These are phyloP conservation scores for Myrmophylax atrothorax DNA, from an alignment of 2,113 vertebrate species.

Conservation along the genomic window DNA sequence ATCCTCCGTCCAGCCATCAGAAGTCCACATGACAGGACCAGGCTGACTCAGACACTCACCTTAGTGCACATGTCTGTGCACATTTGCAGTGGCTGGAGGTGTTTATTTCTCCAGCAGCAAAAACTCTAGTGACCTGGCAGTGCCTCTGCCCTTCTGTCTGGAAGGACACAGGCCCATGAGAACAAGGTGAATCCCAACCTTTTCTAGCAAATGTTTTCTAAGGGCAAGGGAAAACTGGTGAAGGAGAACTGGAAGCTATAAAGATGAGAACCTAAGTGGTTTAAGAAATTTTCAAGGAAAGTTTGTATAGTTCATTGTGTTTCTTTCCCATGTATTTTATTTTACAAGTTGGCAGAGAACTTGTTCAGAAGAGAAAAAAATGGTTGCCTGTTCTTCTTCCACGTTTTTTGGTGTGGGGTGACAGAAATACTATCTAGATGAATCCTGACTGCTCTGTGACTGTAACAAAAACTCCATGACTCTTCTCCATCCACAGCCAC, in stretches of 20 bases:
- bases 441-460: background rate
- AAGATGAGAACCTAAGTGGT: background rate
- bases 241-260: background rate
- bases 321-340: background rate
- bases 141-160: background rate
- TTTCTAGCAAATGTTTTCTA: background rate
- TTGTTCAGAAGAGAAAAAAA: background rate
- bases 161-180: background rate
- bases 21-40: background rate
- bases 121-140: background rate
- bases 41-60: background rate
- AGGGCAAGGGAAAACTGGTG: background rate
- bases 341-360: background rate
- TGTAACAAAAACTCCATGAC: background rate
- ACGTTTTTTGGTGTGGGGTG: background rate
- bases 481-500: background rate
- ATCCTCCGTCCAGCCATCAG: background rate
- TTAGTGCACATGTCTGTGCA: background rate
- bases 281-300: background rate
- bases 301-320: background rate
- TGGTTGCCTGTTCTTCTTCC: background rate
- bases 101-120: background rate
- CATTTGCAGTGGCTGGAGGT: background rate
- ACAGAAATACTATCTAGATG: background rate
- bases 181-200: background rate